Evolutionary conservation across 1,140 invertebrate genomes (phyloP).

Genomic region (Frieseomelitta varia): DNA sequence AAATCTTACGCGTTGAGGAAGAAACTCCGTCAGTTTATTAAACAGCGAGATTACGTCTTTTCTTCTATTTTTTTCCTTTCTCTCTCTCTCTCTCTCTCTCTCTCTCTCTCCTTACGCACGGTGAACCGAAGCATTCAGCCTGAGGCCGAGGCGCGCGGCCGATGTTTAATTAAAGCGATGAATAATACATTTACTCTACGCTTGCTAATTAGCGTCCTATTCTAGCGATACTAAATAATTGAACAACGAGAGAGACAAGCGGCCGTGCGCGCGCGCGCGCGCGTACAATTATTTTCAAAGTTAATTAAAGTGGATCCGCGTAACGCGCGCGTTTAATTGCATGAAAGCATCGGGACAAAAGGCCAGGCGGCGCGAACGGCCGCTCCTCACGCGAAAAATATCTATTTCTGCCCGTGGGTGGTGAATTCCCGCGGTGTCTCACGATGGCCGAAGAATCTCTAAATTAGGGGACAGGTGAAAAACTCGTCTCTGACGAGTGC

Average conservation of each 20-base stretch:
- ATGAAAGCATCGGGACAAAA: constrained; percentile 40
- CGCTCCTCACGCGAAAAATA: constrained; percentile 37
- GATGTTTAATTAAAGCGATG: constrained; percentile 44
- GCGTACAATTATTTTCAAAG: constrained; percentile 47
- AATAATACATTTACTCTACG: constrained; percentile 37
- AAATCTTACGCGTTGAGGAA: neutral
- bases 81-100: no score
- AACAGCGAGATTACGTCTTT: neutral
- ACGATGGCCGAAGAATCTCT: neutral
- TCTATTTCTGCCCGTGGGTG: constrained; percentile 3
- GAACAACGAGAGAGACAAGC: constrained; percentile 16
- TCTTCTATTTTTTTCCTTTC: neutral
- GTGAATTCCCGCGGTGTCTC: neutral
- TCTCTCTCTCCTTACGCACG: neutral
- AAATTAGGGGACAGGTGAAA: constrained; percentile 4
- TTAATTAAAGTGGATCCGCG: constrained; percentile 46
- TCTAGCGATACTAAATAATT: constrained; percentile 42
- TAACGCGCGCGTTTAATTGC: constrained; percentile 39
- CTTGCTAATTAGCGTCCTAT: constrained; percentile 44
- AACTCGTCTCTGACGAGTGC: neutral
- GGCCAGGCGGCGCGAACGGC: constrained; percentile 3
- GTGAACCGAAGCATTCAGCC: neutral
- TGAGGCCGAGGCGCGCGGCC: neutral
- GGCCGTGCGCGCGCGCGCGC: neutral
- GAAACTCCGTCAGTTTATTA: neutral